Base-by-base conservation (phyloP, 1,140 invertebrate genomes). In the Pseudomyrmex gracilis region DNA sequence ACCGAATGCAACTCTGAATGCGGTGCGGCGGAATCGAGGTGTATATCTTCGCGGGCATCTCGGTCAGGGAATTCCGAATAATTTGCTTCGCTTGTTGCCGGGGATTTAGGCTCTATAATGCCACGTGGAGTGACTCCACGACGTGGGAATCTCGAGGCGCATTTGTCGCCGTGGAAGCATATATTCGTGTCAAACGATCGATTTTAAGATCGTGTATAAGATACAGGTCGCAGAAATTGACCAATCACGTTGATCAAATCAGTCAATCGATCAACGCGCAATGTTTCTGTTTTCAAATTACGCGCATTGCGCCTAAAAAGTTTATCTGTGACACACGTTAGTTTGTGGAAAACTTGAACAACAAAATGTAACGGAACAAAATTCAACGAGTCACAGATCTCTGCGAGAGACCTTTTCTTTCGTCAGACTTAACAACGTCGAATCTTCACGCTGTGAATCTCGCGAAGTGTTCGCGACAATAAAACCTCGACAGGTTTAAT, bases 41-140 rank as follows among this genome's bases (percentile, higher is more conserved):
- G 84, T 76, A 82, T 88, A 88, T 89, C 87, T 89, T 73, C 68
- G 49, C 84, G 63, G 78, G 64, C 84, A 89, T 89, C 87, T 88
- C 73, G 34, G 66, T 78, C 73, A 53, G 68, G 60, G 87, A 88
- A 88, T 89, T 88, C 55, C 70, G 87, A 88, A 89, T 89, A 88
- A 89, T 89, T 89, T 88, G 86, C 63, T 85, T 53, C 60, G 85
- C 63, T 84, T 49, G 86, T 88, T 85, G 73, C 58, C 80, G 49
- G 53, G 63, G 84, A 88, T 89, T 88, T 86, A 77, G 84, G 57
- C 17, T 64, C 57, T 47, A 24, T 53, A 76, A 83, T 89, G 76
- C 68, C 68, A n/a, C n/a, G n/a, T n/a, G n/a, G 60, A 71, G 53
- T 78, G 84, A 80, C 70, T 73, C 57, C 17, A 34, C 20, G 12